These are phyloP conservation scores for Erpornis zantholeuca DNA, from an alignment of 2,113 vertebrate species.

Conservation along the genomic window DNA sequence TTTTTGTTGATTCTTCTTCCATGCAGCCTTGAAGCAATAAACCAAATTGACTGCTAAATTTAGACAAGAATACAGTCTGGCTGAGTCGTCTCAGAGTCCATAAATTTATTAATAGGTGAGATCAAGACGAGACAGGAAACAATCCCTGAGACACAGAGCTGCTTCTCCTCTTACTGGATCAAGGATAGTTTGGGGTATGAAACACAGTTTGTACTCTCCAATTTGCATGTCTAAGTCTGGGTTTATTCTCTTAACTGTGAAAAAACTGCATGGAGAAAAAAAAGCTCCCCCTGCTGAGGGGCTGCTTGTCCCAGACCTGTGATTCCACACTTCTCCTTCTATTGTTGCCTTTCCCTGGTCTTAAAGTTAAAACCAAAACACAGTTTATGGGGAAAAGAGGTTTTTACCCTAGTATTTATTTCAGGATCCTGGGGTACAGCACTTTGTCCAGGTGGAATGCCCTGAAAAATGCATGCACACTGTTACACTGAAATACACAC, in stretches of 20 bases:
- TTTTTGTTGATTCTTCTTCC: slow-evolving; percentile 8
- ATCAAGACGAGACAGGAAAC: not conserved
- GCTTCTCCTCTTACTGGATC: slow-evolving; percentile 21
- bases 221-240: not conserved
- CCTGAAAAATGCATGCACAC: too few species aligned
- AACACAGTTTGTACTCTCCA: not conserved
- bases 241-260: not conserved
- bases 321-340: not conserved
- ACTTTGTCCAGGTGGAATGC: too few species aligned
- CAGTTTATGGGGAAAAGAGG: too few species aligned
- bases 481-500: too few species aligned
- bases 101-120: slow-evolving; percentile 54
- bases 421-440: too few species aligned
- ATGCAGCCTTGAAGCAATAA: slow-evolving; percentile 19
- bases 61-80: slow-evolving; percentile 42
- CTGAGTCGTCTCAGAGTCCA: not conserved
- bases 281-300: not conserved
- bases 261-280: not conserved
- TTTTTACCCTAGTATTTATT: too few species aligned
- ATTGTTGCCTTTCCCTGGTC: too few species aligned
- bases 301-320: not conserved
- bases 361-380: too few species aligned
- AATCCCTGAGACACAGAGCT: not conserved
- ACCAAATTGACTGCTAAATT: slow-evolving; percentile 64
- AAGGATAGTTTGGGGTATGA: not conserved